Evolutionary conservation across 1,140 invertebrate genomes (phyloP), one percentile per base, ranked within the genome.

Genomic region (Antheraea mylitta): DNA sequence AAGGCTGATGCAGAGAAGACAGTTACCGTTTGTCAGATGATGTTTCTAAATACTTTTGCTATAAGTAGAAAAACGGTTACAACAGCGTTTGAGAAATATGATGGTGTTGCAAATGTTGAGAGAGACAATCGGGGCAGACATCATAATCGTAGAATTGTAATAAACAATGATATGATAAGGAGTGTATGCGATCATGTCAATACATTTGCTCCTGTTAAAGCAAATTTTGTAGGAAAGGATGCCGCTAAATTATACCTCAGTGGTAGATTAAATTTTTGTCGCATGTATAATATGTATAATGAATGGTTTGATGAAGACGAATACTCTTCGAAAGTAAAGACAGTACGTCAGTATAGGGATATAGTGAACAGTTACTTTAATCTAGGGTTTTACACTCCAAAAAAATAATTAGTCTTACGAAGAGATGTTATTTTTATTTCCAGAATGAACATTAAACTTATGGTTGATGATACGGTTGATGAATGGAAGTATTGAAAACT

Each of bases 61-160:
- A 62, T 66, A 62, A 48, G 58, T 60, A 66, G 67, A 45, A 62
- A 66, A 61, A 62, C 72, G 9, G 22, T 77, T 38, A 70, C 19
- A n/a, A 77, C 72, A 16, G 68, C 72, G 8, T 74, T 70, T 66
- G 70, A 68, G 38, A 74, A 77, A 64, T 70, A 68, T 58, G 69
- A 77, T 30, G 72, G 68, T 58, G 19, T 48, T 11, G 13, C 58
- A n/a, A 58, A 64, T 8, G 18, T 69, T 53, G 68, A 70, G 19
- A 30, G 22, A 30, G 66, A 66, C 16, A 69, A 74, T 62, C 72
- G 69, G 69, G 45, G 70, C 10, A 71, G 75, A 13, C 45, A 53
- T 7, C 62, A 76, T 58, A 66, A 70, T 6, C 71, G 71, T 38
- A 67, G 16, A 58, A 66, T 71, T 18, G 65, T 66, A 11, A 30